phyloP scores from a whole-genome alignment of 1,140 invertebrate species.

The Ips nitidus region DNA sequence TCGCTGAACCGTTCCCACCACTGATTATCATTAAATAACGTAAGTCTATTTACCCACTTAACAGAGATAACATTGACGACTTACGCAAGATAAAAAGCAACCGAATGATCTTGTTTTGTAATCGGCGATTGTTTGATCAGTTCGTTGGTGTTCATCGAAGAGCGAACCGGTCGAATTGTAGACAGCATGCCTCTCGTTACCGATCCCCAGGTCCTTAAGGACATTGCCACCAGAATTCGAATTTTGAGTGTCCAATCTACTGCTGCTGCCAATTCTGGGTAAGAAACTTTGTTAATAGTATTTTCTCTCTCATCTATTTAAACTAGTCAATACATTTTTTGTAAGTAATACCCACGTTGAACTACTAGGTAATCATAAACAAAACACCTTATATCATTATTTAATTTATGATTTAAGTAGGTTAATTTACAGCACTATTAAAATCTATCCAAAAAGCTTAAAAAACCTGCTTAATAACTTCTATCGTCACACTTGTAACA shows the following conservation, averaged over 20 bases:
- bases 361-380: background rate
- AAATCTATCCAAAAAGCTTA: no score
- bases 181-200: slow-evolving; percentile 37
- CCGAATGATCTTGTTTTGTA: background rate
- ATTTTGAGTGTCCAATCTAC: slow-evolving; percentile 69
- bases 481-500: background rate
- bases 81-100: background rate
- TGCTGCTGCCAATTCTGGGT: slow-evolving; percentile 54
- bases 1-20: no score
- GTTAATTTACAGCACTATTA: no score
- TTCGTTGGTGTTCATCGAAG: slow-evolving; percentile 1
- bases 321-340: background rate
- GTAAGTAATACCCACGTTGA: background rate
- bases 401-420: no score
- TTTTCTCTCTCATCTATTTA: background rate
- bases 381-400: no score
- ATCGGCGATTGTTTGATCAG: background rate
- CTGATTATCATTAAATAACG: no score
- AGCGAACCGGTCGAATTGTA: background rate
- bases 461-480: no score
- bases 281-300: slow-evolving; percentile 13
- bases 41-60: no score
- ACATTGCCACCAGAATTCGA: slow-evolving; percentile 38
- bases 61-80: no score
- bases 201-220: slow-evolving; percentile 36